Base-by-base conservation (phyloP, 2,888 invertebrate genomes). In the Ophion costatus region DNA sequence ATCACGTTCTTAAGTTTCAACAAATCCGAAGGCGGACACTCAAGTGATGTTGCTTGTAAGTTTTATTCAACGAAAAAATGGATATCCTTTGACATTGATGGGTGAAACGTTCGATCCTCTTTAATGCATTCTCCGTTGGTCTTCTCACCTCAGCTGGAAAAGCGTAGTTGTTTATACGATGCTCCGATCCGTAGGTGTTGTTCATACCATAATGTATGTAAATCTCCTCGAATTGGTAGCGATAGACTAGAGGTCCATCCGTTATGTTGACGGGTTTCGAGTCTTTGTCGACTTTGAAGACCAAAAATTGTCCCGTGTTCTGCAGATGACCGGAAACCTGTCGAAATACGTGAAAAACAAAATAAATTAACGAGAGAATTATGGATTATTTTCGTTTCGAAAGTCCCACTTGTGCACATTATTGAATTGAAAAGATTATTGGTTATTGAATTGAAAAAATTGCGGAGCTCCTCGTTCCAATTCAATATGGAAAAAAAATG, bases 221-320 rank as follows among this genome's bases (percentile, higher is more conserved):
- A 93, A 99, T 97, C 94, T 99, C 98, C 91, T 98, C 98, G 91
- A 99, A 98, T 94, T 98, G 98, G 94, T 99, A 99, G 88, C 97
- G 96, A 94, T 99, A 99, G 87, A 98, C 98, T 76, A 99, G 95
- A 0, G 99, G 99, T 0, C 99, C 99, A 7, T 98, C 98, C 69
- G 98, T 98, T 92, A 99, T 98, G 95, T 98, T 99, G 86, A 99
- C 97, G 90, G 97, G 97, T 92, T 98, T 98, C 71, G 97, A 97
- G 92, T 98, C 98, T 92, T 97, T 98, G 93, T 98, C 98, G 84
- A 98, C 97, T 75, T 97, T 96, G 94, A 99, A 98, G 88, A 98
- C 97, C 88, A 99, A 95, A 82, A 98, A 98, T 94, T 99, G 98
- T 0, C 99, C 99, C 14, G 98, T 98, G 94, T 99, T 99, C 93